These are phyloP conservation scores for Malacosoma neustria DNA, from an alignment of 2,888 invertebrate species.

Conservation along the genomic window DNA sequence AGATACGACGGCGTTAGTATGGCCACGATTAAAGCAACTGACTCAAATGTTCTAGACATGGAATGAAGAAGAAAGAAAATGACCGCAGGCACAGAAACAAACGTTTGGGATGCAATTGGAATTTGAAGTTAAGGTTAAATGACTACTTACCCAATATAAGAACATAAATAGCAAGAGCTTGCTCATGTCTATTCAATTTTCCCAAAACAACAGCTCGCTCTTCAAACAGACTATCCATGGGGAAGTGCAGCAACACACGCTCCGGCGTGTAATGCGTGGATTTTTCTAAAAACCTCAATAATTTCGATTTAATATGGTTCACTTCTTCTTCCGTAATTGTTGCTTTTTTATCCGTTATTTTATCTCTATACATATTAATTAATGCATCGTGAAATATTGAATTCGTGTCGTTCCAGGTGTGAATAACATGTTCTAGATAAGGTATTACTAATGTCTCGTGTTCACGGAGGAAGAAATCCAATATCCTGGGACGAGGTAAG, in stretches of 20 bases:
- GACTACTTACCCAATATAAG: slow-evolving; percentile 81
- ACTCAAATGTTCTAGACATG: too few species aligned
- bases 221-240: slow-evolving; percentile 88
- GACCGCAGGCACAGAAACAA: too few species aligned
- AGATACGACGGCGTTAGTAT: too few species aligned
- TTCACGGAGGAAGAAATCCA: slow-evolving; percentile 90
- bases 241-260: slow-evolving; percentile 89
- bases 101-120: too few species aligned
- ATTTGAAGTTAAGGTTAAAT: too few species aligned
- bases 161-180: slow-evolving; percentile 94
- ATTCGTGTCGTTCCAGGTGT: slow-evolving; percentile 90
- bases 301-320: slow-evolving; percentile 62
- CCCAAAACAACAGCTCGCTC: slow-evolving; percentile 97
- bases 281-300: slow-evolving; percentile 86
- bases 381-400: slow-evolving; percentile 93
- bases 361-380: slow-evolving; percentile 91
- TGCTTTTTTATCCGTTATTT: slow-evolving; percentile 62
- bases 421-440: slow-evolving; percentile 95
- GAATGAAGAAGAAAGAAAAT: too few species aligned
- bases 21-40: too few species aligned
- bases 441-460: slow-evolving; percentile 89
- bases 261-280: slow-evolving; percentile 91
- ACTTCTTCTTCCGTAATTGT: slow-evolving; percentile 47
- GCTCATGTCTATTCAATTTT: slow-evolving; percentile 91
- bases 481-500: slow-evolving; percentile 89